Percentiles rank a stretch among this genome's conserved stretches.
These are phyloP conservation scores for Lasioglossum villosulum DNA, from an alignment of 2,888 invertebrate species.

Conservation along the genomic window DNA sequence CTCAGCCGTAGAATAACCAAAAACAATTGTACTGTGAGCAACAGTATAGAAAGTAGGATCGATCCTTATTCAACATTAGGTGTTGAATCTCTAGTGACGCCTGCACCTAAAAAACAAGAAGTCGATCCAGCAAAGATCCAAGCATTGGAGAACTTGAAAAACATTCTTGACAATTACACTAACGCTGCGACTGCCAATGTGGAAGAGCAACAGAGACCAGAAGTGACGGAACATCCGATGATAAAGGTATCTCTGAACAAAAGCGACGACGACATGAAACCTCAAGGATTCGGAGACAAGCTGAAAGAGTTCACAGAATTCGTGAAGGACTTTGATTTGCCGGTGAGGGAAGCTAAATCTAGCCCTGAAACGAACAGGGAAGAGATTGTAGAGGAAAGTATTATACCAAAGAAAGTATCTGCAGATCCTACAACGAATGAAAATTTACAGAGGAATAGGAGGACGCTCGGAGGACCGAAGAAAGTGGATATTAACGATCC, in stretches of 20 bases:
- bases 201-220: constrained; percentile 33
- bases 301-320: constrained; percentile 79
- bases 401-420: constrained; percentile 31
- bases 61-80: constrained; percentile 57
- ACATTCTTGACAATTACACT: constrained; percentile 62
- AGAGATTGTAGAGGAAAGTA: constrained; percentile 70
- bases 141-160: constrained; percentile 52
- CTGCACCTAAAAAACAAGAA: constrained; percentile 22
- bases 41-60: constrained; percentile 53
- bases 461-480: constrained; percentile 53
- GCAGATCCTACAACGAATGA: not conserved
- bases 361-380: constrained; percentile 55
- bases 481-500: constrained; percentile 60
- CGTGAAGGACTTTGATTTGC: constrained; percentile 77
- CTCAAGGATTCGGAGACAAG: constrained; percentile 73
- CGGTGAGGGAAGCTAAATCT: constrained; percentile 55
- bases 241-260: constrained; percentile 67
- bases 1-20: constrained; percentile 74
- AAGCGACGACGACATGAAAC: constrained; percentile 49
- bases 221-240: constrained; percentile 68
- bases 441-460: constrained; percentile 38
- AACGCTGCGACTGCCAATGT: constrained; percentile 15
- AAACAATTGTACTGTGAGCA: constrained; percentile 78
- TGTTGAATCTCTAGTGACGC: constrained; percentile 47
- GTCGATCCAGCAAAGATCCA: constrained; percentile 29